Evolutionary conservation across 2,888 invertebrate genomes (phyloP), one percentile per base, ranked within the genome.

Genomic region (Margaritifera margaritifera): DNA sequence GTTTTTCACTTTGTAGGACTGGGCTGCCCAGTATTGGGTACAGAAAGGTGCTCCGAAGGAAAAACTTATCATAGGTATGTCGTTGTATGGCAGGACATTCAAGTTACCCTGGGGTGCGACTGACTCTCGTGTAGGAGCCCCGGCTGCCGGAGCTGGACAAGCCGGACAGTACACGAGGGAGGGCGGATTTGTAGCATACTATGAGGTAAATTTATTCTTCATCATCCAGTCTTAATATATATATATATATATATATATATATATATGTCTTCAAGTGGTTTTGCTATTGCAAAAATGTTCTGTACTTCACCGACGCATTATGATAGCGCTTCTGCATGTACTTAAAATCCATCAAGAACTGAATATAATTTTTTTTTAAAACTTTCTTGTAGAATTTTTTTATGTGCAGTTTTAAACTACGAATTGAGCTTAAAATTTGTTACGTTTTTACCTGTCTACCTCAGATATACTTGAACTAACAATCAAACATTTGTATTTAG

Each of bases 11-110:
- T 66, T 61, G 6, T 70, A 87, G 87, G 83, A 83, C 56, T 86
- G 82, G 82, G 82, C 80, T 18, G 78, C 81, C 31, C 67, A 82
- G 4, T 79, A 85, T 63, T 85, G 80, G 78, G 73, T 83, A 22
- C 54, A 61, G 31, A 96, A 85, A 96, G 97, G 97, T 0, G 96
- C 97, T 1, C 96, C 96, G 85, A 96, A 96, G 84, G 56, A 66
- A 6, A 97, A 97, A 89, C 92, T 97, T 71, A 93, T 97, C 72
- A 95, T 97, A 66, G 97, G 97, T 61, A 95, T 97, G 95, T 96
- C 96, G 20, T 96, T 97, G 19, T 98, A 97, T 90, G 97, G 97
- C 65, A 92, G 97, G 71, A 94, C 95, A 15, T 97, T 98, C 90
- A 96, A 96, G 2, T 91, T 98, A 81, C 91, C 94, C 52, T 69